A percentile compares a stretch with the other conserved stretches of the same genome.
These are phyloP conservation scores for Heliconius charithonia DNA, from an alignment of 2,888 invertebrate species.

Conservation along the genomic window DNA sequence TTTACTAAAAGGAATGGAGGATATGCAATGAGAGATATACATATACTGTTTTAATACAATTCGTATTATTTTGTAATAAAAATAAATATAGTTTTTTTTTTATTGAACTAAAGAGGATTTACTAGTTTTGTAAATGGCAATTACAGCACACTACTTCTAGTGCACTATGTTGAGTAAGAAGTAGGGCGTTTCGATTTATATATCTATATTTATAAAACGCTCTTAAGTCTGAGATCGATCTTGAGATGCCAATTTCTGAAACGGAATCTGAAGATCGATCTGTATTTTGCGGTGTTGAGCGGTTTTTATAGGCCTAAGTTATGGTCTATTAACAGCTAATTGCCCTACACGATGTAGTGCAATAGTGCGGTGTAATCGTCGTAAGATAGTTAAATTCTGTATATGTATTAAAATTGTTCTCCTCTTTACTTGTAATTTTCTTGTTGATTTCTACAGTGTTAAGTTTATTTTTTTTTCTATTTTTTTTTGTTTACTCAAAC, in stretches of 20 bases:
- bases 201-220: no score
- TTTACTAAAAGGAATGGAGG: not conserved
- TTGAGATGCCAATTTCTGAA: no score
- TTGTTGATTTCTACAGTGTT: not conserved
- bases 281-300: not conserved
- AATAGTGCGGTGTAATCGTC: not conserved
- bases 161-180: not conserved
- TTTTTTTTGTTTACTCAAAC: not conserved
- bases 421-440: not conserved
- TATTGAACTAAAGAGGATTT: not conserved
- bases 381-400: not conserved
- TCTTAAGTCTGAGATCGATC: no score
- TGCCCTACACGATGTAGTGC: not conserved
- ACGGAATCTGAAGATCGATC: no score
- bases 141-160: not conserved
- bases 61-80: not conserved
- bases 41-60: not conserved
- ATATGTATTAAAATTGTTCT: slow-evolving; percentile 5
- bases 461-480: not conserved
- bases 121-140: not conserved
- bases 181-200: no score
- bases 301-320: not conserved
- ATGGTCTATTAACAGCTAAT: not conserved
- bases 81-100: not conserved
- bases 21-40: not conserved